Evolutionary conservation across 2,888 invertebrate species (phyloP), one percentile per base, ranked within the genome.

Genomic region (Clusia tigrina): DNA sequence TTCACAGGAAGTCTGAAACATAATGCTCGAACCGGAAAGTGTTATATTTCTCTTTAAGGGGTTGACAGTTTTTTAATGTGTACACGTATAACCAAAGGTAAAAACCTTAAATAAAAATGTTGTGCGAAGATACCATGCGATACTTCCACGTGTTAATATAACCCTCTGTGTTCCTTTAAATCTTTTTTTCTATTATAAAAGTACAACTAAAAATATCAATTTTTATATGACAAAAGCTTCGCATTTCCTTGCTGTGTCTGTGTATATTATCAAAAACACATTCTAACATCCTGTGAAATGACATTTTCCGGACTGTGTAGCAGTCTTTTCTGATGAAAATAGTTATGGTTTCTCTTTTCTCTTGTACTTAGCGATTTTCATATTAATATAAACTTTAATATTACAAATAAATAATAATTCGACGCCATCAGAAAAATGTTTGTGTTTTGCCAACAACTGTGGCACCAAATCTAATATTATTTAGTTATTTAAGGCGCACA

Each of bases 261-360:
- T n/a, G 67, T 69, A 69, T 64, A 74, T 73, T 78, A 79, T 77
- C 75, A 58, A 70, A 70, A 75, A 77, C 66, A 71, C 77, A 78
- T 78, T 77, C 64, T 59, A 25, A 66, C 76, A 74, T 79, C 80
- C 80, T 78, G 77, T 64, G 15, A 3, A 42, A 61, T 62, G 55
- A 54, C 53, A 53, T 60, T 64, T 64, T 5, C 6, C 6, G 12
- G 12, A 32, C 12, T 32, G 32, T 32, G 12, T 32, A n/a, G 32
- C 32, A 32, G 12, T 32, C 6, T 32, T 9, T 9, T 5, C 6
- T 12, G 32, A 32, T 9, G 32, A 32, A 12, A 5, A 32, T 12
- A 32, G 32, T 32, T 32, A 12, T 32, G 32, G 5, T 5, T 5
- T 12, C 6, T 32, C 5, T 32, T 12, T 12, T 12, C 32, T 32